phyloP scores from a whole-genome alignment of 2,113 vertebrate species.

The Siniperca chuatsi region DNA sequence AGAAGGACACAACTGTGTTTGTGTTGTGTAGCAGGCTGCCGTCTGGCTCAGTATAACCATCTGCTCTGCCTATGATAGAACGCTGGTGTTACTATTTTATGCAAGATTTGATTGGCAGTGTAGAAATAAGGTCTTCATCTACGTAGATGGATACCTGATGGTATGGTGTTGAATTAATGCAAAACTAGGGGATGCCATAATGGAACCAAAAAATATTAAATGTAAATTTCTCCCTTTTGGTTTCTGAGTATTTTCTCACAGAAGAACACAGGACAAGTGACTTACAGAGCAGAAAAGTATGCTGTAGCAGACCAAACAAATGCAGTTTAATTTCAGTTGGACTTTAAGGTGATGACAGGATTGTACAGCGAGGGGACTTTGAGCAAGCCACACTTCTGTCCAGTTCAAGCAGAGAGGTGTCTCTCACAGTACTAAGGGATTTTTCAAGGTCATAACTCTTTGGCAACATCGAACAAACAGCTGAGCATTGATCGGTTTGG shows the following conservation, averaged over 20 bases:
- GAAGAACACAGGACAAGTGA: not conserved
- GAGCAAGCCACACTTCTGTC: not conserved
- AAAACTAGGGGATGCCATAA: not conserved
- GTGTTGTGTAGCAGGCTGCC: not conserved
- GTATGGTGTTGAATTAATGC: not conserved
- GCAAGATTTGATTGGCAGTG: not conserved
- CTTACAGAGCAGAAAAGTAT: not conserved
- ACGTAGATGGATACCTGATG: rapidly evolving
- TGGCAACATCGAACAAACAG: slow-evolving; percentile 46
- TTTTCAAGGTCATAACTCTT: slow-evolving; percentile 37
- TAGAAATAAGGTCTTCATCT: not conserved
- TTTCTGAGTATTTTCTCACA: not conserved
- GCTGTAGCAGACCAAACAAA: not conserved
- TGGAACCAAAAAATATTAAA: not conserved
- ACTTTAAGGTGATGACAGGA: not conserved
- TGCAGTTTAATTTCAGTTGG: not conserved
- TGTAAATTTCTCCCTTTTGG: not conserved
- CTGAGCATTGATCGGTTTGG: slow-evolving; percentile 14
- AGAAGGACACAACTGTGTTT: not conserved
- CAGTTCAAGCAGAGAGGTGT: not conserved
- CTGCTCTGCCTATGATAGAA: not conserved
- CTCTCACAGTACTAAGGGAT: slow-evolving; percentile 28
- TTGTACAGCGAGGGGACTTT: not conserved
- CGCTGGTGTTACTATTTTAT: not conserved
- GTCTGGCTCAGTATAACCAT: not conserved